Evolutionary conservation across 2,888 invertebrate species (phyloP).

Genomic region (Homarus gammarus): DNA sequence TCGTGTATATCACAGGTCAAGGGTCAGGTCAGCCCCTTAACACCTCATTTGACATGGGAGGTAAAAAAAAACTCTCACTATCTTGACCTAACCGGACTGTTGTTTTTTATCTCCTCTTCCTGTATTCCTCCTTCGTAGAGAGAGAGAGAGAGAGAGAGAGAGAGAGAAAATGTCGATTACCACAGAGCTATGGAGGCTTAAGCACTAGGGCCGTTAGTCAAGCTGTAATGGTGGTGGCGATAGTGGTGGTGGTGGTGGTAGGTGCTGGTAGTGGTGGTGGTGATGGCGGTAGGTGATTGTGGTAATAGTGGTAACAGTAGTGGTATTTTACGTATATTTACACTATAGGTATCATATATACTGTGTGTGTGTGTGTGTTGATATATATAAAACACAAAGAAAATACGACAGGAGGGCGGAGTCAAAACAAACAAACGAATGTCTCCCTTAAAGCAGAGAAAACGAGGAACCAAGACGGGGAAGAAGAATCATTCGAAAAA

Average conservation of each 20-base stretch:
- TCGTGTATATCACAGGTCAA: neutral
- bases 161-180: neutral
- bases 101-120: too few species aligned
- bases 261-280: neutral
- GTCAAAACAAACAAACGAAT: too few species aligned
- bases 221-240: neutral
- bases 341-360: too few species aligned
- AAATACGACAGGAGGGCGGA: too few species aligned
- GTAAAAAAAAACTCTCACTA: too few species aligned
- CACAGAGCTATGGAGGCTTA: neutral
- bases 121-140: neutral
- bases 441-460: conserved; percentile 8
- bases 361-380: too few species aligned
- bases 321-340: too few species aligned
- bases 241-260: neutral
- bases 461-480: neutral
- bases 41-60: neutral
- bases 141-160: neutral
- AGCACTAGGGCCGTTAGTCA: neutral
- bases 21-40: neutral
- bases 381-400: too few species aligned
- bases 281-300: neutral
- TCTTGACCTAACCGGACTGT: too few species aligned
- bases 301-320: neutral
- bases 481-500: conserved; percentile 37